Base-by-base conservation (phyloP, 1,140 invertebrate species). In the Brachystomella parvula region DNA sequence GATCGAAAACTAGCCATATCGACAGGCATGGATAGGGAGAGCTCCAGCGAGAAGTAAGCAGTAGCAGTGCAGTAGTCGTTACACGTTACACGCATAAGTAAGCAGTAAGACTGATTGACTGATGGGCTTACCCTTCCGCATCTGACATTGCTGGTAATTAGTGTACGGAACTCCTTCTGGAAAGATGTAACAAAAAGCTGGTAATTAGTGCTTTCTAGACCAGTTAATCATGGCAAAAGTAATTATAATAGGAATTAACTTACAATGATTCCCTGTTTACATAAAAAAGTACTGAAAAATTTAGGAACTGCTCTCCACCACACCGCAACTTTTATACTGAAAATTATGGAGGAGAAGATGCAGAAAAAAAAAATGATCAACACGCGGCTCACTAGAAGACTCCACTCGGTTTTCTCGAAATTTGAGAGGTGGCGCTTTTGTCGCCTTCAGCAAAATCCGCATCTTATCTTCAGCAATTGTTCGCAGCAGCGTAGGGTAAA, bases 111-210 rank as follows among this genome's bases (percentile, higher is more conserved):
- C n/a, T n/a, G n/a, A n/a, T 32, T 35, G 26, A 44, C 2, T 39
- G 19, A n/a, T 1, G 3, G 1, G 60, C 67, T 69, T 63, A 73
- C 71, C 71, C 71, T 73, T 73, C 71, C 63, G 64, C 69, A 67
- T 73, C 71, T 39, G 71, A 70, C 71, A 73, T 73, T 19, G 15
- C 65, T 28, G 24, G 24, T 28, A n/a, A n/a, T 53, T 56, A 28
- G 15, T 28, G n/a, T 57, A 21, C 47, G 62, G 71, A 73, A 66
- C 57, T 73, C 71, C 71, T 73, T 73, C 71, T 73, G 66, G 3
- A 66, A 64, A 29, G 19, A 61, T 12, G 15, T 64, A 64, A 64
- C 28, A 56, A 56, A 53, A 65, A 62, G n/a, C 17, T 60, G 47
- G 26, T 29, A 49, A 35, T 49, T 61, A 35, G 12, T 19, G 47